Evolutionary conservation across 2,113 vertebrate genomes (phyloP), one percentile per base, ranked within the genome.

Genomic region (Heterotis niloticus): DNA sequence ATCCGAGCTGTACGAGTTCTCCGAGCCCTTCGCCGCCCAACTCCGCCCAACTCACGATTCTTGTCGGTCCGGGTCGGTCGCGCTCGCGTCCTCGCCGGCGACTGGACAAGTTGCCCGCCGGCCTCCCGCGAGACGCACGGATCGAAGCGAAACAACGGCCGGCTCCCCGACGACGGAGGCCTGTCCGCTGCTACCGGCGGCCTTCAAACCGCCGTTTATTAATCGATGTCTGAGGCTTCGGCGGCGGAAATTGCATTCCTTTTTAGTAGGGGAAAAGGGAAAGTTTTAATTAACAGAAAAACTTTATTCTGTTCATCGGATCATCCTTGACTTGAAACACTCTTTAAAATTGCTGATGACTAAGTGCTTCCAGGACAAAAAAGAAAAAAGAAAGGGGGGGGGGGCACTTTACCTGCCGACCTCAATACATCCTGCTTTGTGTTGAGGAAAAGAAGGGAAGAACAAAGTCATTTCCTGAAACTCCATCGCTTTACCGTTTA

Each of bases 401-500:
- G 34, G 34, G 2, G 7, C 2, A 68, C 1, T 65, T 84, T 89
- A 89, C 88, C 87, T 90, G 87, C 81, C 73, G 78, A 88, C 87
- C 88, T 88, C 86, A 71, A 88, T 89, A 88, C 87, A 88, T 90
- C 83, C 88, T 87, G 86, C 88, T 87, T 87, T 87, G 85, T 87
- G 83, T 86, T 83, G 81, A 83, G 82, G 83, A 86, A 86, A 85
- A 85, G 80, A 84, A 81, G 54, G 54, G 20, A 44, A 76, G 59
- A 34, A 83, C 71, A 88, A 82, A 90, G 83, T 85, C 81, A 92
- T 92, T 91, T 90, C 88, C 91, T 90, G 86, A 91, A 91, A 90
- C 88, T 88, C 88, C 82, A 87, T 91, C 89, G 90, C 89, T 90
- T 91, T 91, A 88, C 86, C 75, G 89, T 88, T 92, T 90, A 92